Evolutionary conservation across 2,113 vertebrate genomes (phyloP).

Genomic region (Microcebus tavaratra): DNA sequence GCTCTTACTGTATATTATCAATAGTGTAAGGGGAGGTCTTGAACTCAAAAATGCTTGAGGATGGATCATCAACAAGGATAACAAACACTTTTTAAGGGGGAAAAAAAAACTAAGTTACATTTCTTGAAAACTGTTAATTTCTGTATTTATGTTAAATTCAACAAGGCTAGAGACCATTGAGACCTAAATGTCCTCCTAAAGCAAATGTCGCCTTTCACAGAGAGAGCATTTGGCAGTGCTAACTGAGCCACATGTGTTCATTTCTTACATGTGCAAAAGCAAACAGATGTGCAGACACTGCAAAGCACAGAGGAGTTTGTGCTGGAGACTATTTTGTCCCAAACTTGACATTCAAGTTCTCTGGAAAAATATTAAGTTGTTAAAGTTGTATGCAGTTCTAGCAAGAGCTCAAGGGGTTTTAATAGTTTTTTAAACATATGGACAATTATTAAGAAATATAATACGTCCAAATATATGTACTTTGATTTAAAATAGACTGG

Average conservation of each 20-base stretch:
- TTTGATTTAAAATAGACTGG: not conserved
- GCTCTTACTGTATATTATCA: not conserved
- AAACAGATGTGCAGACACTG: constrained; percentile 49
- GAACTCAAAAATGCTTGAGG: not conserved
- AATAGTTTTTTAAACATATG: not conserved
- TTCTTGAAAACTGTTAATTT: not conserved
- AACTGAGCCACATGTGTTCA: not conserved
- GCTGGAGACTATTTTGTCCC: not conserved
- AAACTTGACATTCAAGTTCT: constrained; percentile 15
- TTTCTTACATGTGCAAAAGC: not conserved
- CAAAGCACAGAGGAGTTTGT: not conserved
- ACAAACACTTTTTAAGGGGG: not conserved
- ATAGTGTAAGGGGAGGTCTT: not conserved
- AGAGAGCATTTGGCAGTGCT: not conserved
- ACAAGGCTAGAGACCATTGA: not conserved
- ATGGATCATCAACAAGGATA: not conserved
- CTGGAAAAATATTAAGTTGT: constrained; percentile 27
- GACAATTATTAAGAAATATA: not conserved
- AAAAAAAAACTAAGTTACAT: not conserved
- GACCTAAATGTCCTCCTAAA: not conserved
- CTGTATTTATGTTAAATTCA: not conserved
- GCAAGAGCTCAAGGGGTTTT: constrained; percentile 28
- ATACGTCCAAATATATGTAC: not conserved
- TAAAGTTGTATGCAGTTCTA: not conserved
- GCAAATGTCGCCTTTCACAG: not conserved